phyloP scores from a whole-genome alignment of 2,888 invertebrate genomes.

The Epistrophe eligans region DNA sequence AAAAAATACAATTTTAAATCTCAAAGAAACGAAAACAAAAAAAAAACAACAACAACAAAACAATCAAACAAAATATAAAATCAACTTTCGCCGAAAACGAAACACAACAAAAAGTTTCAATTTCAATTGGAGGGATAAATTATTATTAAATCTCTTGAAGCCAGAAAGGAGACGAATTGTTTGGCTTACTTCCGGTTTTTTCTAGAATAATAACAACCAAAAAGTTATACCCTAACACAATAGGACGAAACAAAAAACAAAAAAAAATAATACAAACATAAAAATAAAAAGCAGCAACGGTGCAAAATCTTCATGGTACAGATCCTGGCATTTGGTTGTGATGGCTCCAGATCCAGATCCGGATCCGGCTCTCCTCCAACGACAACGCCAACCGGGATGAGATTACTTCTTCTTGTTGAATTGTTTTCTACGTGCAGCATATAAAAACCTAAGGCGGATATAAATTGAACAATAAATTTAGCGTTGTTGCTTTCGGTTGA shows the following conservation, averaged over 20 bases:
- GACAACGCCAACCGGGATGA: conserved; percentile 30
- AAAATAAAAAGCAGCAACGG: conserved; percentile 32
- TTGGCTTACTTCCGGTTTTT: conserved; percentile 28
- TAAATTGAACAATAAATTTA: conserved; percentile 73
- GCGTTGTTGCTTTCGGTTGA: conserved; percentile 55
- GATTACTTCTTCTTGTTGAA: conserved; percentile 67
- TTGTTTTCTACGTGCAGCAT: conserved; percentile 55
- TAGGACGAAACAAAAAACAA: neutral
- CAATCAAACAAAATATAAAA: conserved; percentile 30
- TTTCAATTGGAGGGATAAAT: conserved; percentile 68
- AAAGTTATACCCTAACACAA: conserved; percentile 38
- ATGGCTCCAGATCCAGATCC: conserved; percentile 3
- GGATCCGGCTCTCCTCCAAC: neutral
- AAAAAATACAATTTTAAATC: neutral
- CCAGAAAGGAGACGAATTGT: conserved; percentile 39
- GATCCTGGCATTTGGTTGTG: neutral
- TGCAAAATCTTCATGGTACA: conserved; percentile 23
- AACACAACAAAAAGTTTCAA: conserved; percentile 37
- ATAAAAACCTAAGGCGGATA: conserved; percentile 66
- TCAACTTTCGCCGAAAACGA: conserved; percentile 22
- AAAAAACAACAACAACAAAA: neutral
- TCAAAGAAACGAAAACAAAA: neutral
- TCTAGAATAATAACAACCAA: conserved; percentile 58
- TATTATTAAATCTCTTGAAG: conserved; percentile 62
- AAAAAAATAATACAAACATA: conserved; percentile 19